phyloP scores from a whole-genome alignment of 2,797 vertebrate species.

The Balearica regulorum region DNA sequence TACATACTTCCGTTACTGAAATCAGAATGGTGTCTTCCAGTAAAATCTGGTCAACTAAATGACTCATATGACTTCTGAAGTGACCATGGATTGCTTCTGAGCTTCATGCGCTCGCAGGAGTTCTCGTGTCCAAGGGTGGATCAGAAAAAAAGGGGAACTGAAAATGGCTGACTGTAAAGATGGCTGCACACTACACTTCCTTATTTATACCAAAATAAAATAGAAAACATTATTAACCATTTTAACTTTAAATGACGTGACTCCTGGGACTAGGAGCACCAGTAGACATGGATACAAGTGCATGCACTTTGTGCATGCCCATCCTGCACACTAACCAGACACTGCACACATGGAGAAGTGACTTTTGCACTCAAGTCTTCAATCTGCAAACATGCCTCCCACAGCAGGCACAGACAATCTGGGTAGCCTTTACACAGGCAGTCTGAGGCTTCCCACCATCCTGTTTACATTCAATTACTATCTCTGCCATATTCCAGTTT shows the following conservation, averaged over 20 bases:
- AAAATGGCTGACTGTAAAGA: constrained; percentile 66
- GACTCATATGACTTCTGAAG: constrained; percentile 34
- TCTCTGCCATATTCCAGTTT: background rate
- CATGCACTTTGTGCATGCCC: background rate
- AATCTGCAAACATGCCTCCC: background rate
- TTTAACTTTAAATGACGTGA: background rate
- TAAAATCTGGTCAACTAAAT: constrained; percentile 24
- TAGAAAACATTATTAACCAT: constrained; percentile 2
- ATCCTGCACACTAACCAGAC: rapidly evolving
- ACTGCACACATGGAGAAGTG: background rate
- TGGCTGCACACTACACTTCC: constrained; percentile 60
- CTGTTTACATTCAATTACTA: background rate
- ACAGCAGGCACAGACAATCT: background rate
- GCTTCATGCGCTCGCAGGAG: background rate
- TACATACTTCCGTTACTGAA: constrained; percentile 38
- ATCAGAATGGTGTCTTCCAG: constrained; percentile 37
- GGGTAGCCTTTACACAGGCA: background rate
- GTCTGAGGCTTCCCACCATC: background rate
- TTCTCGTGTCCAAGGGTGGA: background rate
- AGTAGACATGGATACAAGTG: background rate
- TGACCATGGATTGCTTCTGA: background rate
- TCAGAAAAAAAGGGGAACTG: constrained; percentile 60
- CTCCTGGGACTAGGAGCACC: background rate
- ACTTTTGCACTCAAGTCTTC: background rate
- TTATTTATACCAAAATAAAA: constrained; percentile 56